Evolutionary conservation across 1,140 invertebrate species (phyloP).

Genomic region (Homalodisca vitripennis): DNA sequence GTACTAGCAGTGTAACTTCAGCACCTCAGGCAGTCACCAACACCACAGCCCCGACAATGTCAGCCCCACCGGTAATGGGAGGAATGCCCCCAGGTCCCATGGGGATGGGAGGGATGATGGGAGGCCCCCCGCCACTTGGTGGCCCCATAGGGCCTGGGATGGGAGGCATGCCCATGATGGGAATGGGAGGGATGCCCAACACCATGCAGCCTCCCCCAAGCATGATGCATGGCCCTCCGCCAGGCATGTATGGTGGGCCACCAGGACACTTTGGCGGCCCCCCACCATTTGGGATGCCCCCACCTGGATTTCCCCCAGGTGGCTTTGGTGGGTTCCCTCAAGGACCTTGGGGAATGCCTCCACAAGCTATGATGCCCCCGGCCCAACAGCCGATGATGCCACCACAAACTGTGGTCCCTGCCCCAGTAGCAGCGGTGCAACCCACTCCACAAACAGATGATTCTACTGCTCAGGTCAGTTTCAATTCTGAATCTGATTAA

Average conservation of each 20-base stretch:
- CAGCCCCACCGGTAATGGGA: not conserved
- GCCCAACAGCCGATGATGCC: slow-evolving; percentile 29
- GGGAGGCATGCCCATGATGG: slow-evolving; percentile 6
- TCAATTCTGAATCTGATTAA: not conserved
- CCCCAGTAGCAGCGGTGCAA: slow-evolving; percentile 25
- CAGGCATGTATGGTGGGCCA: slow-evolving; percentile 56
- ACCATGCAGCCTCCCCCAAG: slow-evolving; percentile 57
- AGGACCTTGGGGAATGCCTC: slow-evolving; percentile 48
- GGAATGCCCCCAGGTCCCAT: not conserved
- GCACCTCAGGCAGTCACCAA: too few species aligned
- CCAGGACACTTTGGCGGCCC: slow-evolving; percentile 56
- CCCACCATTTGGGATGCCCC: slow-evolving; percentile 67
- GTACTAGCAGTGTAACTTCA: slow-evolving; percentile 4
- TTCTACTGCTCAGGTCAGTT: slow-evolving; percentile 36
- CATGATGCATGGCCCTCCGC: slow-evolving; percentile 53
- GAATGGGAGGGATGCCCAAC: slow-evolving; percentile 44
- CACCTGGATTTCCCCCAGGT: slow-evolving; percentile 56
- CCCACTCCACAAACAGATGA: slow-evolving; percentile 26
- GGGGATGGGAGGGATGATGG: not conserved
- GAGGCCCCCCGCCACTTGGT: not conserved
- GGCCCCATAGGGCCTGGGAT: slow-evolving; percentile 1
- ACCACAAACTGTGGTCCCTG: slow-evolving; percentile 7
- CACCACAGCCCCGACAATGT: not conserved
- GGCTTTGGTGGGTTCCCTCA: slow-evolving; percentile 32
- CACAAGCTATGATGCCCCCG: slow-evolving; percentile 43